Evolutionary conservation across 2,888 invertebrate genomes (phyloP), one percentile per base, ranked within the genome.

Genomic region (Yponomeuta evonymella): DNA sequence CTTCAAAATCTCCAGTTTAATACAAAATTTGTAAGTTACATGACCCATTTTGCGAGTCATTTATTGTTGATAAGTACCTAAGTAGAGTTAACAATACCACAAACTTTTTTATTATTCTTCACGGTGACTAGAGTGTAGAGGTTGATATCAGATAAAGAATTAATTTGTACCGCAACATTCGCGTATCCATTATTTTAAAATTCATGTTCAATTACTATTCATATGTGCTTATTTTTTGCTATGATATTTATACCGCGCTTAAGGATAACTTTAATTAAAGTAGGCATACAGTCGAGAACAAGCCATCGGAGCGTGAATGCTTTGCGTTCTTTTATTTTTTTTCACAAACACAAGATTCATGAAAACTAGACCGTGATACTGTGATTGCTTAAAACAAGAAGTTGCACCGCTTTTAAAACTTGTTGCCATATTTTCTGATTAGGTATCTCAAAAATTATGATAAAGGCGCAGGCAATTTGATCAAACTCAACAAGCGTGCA

Each of bases 351-450:
- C 29, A 65, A 65, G 30, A 65, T 65, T 29, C 65, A 65, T 29
- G 30, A 12, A 65, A 30, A 65, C 65, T 65, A 65, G 65, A 65
- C 65, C 65, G 65, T 65, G 65, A 29, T 65, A 65, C 29, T 15
- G 51, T 58, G 51, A 58, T 65, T 65, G 65, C 65, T 65, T 12
- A 58, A 58, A 58, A 12, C 51, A 58, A 15, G 15, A 58, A 12
- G 15, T 58, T 58, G 51, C 51, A 5, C 12, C 3, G 15, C 15
- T 58, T 58, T 58, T 15, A 12, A 51, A 58, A 58, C 51, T 15
- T 15, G 15, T 58, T 58, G 15, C 12, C 0, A 9, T 58, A 58
- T 58, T 12, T 12, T 58, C 51, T 15, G 3, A 58, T 2, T 15
- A 58, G 15, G 43, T 5, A 58, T 15, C 15, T 12, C 12, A 12